Evolutionary conservation across 2,797 vertebrate species (phyloP).

Genomic region (Pteronotus mesoamericanus): DNA sequence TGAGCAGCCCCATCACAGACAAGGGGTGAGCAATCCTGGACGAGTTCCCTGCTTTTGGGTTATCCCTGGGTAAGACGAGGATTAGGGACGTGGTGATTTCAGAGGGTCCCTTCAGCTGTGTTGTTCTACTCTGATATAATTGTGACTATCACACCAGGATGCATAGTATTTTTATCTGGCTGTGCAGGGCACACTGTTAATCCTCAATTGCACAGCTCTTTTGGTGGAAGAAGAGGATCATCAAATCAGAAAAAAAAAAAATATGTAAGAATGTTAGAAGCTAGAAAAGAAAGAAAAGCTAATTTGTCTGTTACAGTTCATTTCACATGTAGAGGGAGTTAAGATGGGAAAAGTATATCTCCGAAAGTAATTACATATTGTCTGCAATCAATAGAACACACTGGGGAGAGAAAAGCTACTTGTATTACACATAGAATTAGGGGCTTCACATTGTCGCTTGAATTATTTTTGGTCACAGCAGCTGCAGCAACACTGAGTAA

Average conservation of each 20-base stretch:
- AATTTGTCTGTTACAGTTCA: constrained; percentile 62
- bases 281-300: constrained; percentile 2
- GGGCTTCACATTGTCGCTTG: neutral
- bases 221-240: neutral
- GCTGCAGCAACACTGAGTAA: neutral
- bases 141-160: neutral
- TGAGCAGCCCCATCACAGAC: neutral
- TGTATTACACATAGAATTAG: constrained; percentile 32
- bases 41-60: neutral
- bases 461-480: neutral
- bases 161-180: neutral
- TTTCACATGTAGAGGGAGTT: constrained; percentile 62
- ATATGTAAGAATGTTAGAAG: constrained; percentile 23
- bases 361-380: constrained; percentile 62
- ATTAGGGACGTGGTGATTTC: neutral
- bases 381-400: constrained; percentile 59
- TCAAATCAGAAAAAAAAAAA: neutral
- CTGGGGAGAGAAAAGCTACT: constrained; percentile 44
- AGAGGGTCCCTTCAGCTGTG: neutral
- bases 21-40: neutral
- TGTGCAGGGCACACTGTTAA: neutral
- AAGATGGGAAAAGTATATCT: constrained; percentile 56
- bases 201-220: neutral
- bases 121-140: neutral
- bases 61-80: too few relatives aligned